Evolutionary conservation across 2,113 vertebrate genomes (phyloP).

Genomic region (Irena cyanogastra): DNA sequence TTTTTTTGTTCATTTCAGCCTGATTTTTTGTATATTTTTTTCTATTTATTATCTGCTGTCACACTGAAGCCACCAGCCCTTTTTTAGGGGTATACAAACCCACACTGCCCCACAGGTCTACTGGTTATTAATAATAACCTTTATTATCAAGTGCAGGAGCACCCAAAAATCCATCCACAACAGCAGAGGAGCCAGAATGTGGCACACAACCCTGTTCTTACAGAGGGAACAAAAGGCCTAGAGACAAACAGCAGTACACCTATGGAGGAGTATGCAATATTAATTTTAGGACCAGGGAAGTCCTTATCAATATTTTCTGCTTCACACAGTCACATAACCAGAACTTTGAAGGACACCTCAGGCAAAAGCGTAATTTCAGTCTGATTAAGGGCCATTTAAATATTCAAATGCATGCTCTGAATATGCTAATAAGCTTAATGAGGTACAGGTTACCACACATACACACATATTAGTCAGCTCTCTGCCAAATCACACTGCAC

Average conservation of each 20-base stretch:
- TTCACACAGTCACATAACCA: neutral
- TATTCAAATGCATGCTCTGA: neutral
- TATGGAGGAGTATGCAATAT: fast-evolving
- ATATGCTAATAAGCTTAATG: neutral
- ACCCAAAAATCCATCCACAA: neutral
- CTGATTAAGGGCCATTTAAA: neutral
- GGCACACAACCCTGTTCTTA: neutral
- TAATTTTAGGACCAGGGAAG: neutral
- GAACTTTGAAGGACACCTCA: neutral
- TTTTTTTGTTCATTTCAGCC: neutral
- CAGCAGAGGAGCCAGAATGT: neutral
- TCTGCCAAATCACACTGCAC: neutral
- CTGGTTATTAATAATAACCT: neutral
- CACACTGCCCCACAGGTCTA: neutral
- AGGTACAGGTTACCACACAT: neutral
- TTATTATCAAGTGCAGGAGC: neutral
- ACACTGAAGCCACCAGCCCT: neutral
- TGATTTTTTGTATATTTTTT: neutral
- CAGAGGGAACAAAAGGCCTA: neutral
- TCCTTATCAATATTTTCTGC: neutral
- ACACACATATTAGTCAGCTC: too few relatives aligned
- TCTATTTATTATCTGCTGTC: neutral
- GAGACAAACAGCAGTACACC: neutral
- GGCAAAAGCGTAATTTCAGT: neutral
- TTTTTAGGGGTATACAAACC: neutral